Conservation (phyloP, 2,797 vertebrate species). For the Orientallactaga sibirica region DNA sequence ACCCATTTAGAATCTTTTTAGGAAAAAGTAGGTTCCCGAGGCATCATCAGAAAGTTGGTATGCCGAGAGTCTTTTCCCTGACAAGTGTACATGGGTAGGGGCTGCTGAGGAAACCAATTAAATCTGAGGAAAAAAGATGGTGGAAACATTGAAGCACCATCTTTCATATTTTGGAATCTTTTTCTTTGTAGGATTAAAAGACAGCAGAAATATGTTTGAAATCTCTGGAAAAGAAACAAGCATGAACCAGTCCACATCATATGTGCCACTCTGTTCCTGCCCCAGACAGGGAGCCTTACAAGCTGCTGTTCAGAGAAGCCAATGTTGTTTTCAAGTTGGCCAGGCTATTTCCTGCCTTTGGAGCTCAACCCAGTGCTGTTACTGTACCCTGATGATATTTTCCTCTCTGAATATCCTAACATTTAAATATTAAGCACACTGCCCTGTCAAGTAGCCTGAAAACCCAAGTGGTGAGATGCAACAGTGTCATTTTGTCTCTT, state of each 20-base stretch:
- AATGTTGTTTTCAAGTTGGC: slow-evolving; percentile 47
- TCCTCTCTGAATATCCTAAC: slow-evolving; percentile 47
- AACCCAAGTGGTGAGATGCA: slow-evolving; percentile 22
- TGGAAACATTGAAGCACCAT: slow-evolving; percentile 39
- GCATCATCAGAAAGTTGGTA: slow-evolving; percentile 27
- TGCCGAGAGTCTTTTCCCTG: neutral
- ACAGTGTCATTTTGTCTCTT: neutral
- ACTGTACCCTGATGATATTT: neutral
- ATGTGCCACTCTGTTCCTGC: neutral
- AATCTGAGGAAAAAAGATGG: neutral
- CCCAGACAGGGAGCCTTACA: neutral
- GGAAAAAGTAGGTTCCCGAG: slow-evolving; percentile 33
- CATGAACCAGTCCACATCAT: neutral
- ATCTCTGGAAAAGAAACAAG: slow-evolving; percentile 12
- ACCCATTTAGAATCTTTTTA: slow-evolving; percentile 49
- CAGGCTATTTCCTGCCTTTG: slow-evolving; percentile 70
- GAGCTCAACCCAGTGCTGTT: slow-evolving; percentile 66
- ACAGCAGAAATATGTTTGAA: neutral
- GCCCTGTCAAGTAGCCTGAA: slow-evolving; percentile 31
- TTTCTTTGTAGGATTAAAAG: slow-evolving; percentile 49
- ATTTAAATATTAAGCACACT: slow-evolving; percentile 57
- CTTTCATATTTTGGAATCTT: slow-evolving; percentile 23
- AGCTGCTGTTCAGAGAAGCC: slow-evolving; percentile 55
- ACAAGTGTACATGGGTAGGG: neutral
- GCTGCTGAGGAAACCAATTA: neutral